A percentile compares a stretch with the other conserved stretches of the same genome.
These are phyloP conservation scores for Pandemis heparana DNA, from an alignment of 2,888 invertebrate species.

Conservation along the genomic window DNA sequence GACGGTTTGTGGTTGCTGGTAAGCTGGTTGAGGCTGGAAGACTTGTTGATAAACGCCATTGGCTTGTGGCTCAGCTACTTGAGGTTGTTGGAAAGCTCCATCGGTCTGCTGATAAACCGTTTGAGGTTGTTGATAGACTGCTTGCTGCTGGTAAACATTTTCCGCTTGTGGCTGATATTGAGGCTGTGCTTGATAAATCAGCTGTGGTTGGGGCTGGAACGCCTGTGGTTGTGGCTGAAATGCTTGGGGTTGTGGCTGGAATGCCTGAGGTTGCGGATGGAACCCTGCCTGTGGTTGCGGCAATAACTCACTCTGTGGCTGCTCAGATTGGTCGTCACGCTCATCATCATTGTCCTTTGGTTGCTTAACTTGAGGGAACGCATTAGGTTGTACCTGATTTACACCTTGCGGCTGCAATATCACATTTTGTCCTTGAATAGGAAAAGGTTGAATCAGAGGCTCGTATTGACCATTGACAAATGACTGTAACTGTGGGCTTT, in stretches of 20 bases:
- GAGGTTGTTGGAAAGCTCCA: slow-evolving; percentile 17
- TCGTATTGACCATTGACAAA: slow-evolving; percentile 50
- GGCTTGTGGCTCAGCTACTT: slow-evolving; percentile 15
- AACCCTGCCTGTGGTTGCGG: slow-evolving; percentile 45
- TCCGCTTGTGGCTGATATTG: slow-evolving; percentile 36
- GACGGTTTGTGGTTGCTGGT: slow-evolving; percentile 10
- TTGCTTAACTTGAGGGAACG: slow-evolving; percentile 43
- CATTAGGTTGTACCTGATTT: slow-evolving; percentile 51
- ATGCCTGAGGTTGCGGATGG: slow-evolving; percentile 34
- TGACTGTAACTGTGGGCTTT: slow-evolving; percentile 50
- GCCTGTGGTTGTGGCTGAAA: slow-evolving; percentile 32
- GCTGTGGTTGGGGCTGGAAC: slow-evolving; percentile 31
- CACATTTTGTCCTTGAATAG: slow-evolving; percentile 60
- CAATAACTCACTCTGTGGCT: slow-evolving; percentile 45
- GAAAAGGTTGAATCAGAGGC: slow-evolving; percentile 47
- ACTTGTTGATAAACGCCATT: slow-evolving; percentile 11
- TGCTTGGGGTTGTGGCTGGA: slow-evolving; percentile 44
- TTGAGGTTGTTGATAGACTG: slow-evolving; percentile 23
- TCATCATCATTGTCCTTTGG: slow-evolving; percentile 32
- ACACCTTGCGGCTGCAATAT: slow-evolving; percentile 54
- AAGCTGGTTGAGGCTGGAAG: slow-evolving; percentile 8
- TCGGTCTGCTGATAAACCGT: slow-evolving; percentile 17
- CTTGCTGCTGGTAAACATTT: slow-evolving; percentile 30
- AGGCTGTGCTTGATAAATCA: slow-evolving; percentile 41
- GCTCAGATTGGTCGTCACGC: slow-evolving; percentile 45